These are phyloP conservation scores for Alviniconcha strummeri DNA, from an alignment of 2,888 invertebrate genomes.

Conservation along the genomic window DNA sequence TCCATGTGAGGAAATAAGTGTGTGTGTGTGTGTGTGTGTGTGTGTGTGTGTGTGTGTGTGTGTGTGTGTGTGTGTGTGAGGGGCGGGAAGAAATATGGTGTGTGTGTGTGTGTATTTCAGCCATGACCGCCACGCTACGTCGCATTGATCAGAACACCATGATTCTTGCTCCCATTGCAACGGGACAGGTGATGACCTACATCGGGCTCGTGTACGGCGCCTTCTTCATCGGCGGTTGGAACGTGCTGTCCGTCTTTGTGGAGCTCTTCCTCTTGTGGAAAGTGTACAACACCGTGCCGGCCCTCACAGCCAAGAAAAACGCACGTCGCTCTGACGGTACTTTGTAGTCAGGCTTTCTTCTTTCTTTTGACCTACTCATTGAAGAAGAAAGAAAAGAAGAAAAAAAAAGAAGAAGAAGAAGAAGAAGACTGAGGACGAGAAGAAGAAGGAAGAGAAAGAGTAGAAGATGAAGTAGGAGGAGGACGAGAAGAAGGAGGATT, in stretches of 20 bases:
- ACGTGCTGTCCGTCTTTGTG: slow-evolving; percentile 74
- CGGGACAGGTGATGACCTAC: slow-evolving; percentile 75
- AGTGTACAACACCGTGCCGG: slow-evolving; percentile 73
- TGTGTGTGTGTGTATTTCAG: slow-evolving; percentile 57
- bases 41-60: slow-evolving; percentile 7
- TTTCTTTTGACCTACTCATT: too few relatives aligned
- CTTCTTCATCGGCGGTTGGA: slow-evolving; percentile 73
- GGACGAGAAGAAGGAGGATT: too few relatives aligned
- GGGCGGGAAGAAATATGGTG: too few relatives aligned
- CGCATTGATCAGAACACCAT: slow-evolving; percentile 75
- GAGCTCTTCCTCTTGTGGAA: slow-evolving; percentile 74
- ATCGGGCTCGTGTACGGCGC: slow-evolving; percentile 62
- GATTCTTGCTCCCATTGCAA: slow-evolving; percentile 75
- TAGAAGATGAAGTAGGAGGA: too few relatives aligned
- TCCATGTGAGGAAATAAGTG: not conserved
- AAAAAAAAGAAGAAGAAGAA: too few relatives aligned
- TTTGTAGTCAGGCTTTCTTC: too few relatives aligned
- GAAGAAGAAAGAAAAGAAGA: too few relatives aligned
- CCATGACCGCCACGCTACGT: slow-evolving; percentile 75
- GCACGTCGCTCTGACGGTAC: not conserved
- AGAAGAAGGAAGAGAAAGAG: too few relatives aligned
- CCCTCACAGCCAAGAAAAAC: slow-evolving; percentile 50
- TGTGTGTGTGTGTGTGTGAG: slow-evolving; percentile 16
- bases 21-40: slow-evolving; percentile 8
- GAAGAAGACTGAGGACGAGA: too few relatives aligned